Conservation (phyloP, 2,113 vertebrate genomes). For the Campylorhamphus procurvoides region DNA sequence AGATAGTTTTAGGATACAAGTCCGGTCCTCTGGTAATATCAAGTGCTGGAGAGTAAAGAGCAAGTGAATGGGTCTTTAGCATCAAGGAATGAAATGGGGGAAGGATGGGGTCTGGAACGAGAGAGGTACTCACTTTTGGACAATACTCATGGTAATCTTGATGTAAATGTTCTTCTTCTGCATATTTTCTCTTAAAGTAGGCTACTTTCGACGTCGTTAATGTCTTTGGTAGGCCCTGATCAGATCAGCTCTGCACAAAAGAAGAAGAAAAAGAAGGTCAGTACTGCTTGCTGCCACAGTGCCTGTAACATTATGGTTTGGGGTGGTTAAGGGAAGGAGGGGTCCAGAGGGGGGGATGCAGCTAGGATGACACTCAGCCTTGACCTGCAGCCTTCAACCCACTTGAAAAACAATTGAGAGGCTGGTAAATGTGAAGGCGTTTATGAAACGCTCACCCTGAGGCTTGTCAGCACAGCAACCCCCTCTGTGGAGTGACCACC, state of each 20-base stretch:
- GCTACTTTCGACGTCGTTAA: constrained; percentile 99
- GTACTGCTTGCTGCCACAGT: not conserved
- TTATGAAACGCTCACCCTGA: not conserved
- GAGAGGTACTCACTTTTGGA: constrained; percentile 86
- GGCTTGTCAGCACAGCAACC: not conserved
- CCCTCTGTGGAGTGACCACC: not conserved
- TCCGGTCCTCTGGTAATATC: constrained; percentile 93
- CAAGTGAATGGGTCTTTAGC: not conserved
- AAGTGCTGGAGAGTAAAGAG: constrained; percentile 83
- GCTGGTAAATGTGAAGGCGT: not conserved
- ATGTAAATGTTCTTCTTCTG: constrained; percentile 98
- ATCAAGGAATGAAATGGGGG: not conserved
- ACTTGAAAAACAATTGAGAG: not conserved
- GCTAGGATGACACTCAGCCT: not conserved
- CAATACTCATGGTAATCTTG: constrained; percentile 91
- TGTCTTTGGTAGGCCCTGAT: constrained; percentile 70
- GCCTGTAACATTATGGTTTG: accelerated
- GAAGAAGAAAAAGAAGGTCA: not conserved
- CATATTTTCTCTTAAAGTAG: constrained; percentile 99
- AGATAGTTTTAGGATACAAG: constrained; percentile 94
- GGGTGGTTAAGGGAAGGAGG: not conserved
- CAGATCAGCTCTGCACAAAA: constrained; percentile 72
- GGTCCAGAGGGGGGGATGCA: not conserved
- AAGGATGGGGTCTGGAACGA: not conserved
- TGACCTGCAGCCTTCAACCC: not conserved